Percentiles rank a stretch among this genome's conserved stretches.
phyloP scores from a whole-genome alignment of 2,797 vertebrate genomes.

The Fundulus diaphanus region DNA sequence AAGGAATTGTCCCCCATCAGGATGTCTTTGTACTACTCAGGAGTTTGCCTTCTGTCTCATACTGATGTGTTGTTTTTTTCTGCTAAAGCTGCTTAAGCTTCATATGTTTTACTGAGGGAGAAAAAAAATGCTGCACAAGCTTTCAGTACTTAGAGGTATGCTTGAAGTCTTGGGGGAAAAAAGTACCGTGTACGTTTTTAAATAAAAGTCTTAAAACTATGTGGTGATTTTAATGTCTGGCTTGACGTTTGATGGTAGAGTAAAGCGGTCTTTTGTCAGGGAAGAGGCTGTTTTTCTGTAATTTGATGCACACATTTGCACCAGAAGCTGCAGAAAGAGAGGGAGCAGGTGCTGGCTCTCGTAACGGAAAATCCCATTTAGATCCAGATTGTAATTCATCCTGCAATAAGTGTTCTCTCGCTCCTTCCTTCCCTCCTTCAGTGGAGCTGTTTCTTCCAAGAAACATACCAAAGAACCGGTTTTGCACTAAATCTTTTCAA shows the following conservation, averaged over 20 bases:
- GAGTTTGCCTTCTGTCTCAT: constrained; percentile 53
- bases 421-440: not conserved
- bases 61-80: constrained; percentile 42
- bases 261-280: not conserved
- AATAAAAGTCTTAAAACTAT: constrained; percentile 64
- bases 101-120: constrained; percentile 21
- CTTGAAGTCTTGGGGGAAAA: constrained; percentile 57
- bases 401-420: not conserved
- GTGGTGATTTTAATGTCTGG: not conserved
- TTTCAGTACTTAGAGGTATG: constrained; percentile 50
- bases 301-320: not conserved
- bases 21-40: constrained; percentile 29
- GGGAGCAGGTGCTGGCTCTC: not conserved
- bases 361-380: not conserved
- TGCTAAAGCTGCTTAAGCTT: constrained; percentile 60
- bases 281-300: not conserved
- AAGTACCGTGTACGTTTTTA: constrained; percentile 66
- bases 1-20: not conserved
- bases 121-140: constrained; percentile 33
- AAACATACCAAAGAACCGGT: not conserved
- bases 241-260: not conserved
- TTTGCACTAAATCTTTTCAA: not conserved
- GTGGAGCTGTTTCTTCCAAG: not conserved
- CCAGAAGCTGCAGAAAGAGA: not conserved
- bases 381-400: not conserved